Base-by-base conservation (phyloP, 2,888 invertebrate genomes). In the Cerastoderma edule region DNA sequence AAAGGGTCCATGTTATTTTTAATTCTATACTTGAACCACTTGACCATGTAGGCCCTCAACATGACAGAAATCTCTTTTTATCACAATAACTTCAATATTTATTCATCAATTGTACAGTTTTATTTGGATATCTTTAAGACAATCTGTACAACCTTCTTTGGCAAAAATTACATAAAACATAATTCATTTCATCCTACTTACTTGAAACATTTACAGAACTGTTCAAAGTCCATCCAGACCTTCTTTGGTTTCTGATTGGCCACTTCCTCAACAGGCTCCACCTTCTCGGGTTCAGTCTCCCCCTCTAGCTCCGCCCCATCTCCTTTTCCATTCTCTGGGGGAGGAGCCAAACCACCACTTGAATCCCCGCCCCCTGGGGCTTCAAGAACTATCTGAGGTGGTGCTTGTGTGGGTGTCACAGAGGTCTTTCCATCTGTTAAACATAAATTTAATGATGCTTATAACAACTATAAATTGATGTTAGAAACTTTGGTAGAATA, bases 131-230 rank as follows among this genome's bases (percentile, higher is more conserved):
- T n/a, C n/a, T n/a, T n/a, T n/a, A n/a, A n/a, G n/a, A n/a, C n/a
- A n/a, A n/a, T n/a, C n/a, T n/a, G n/a, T n/a, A n/a, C n/a, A n/a
- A n/a, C n/a, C n/a, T n/a, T n/a, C n/a, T n/a, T n/a, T n/a, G n/a
- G n/a, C 24, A 50, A 50, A 16, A 13, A 16, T 44, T 10, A 44
- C 44, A 44, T 16, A 44, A n/a, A n/a, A n/a, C n/a, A n/a, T n/a
- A n/a, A n/a, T n/a, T n/a, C n/a, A n/a, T n/a, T n/a, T 16, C 28
- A 54, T 13, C 10, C 1, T 32, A 83, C 90, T 87, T 82, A 93
- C 92, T 91, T 92, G 84, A 93, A 93, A 73, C 92, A 92, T 82
- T 89, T 89, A 80, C 88, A 89, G 84, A 93, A 91, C 69, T 87
- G 81, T 19, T 92, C 90, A 83, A 91, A 92, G 74, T 93, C 92